Evolutionary conservation across 1,140 invertebrate species (phyloP).

Genomic region (Lerema accius): DNA sequence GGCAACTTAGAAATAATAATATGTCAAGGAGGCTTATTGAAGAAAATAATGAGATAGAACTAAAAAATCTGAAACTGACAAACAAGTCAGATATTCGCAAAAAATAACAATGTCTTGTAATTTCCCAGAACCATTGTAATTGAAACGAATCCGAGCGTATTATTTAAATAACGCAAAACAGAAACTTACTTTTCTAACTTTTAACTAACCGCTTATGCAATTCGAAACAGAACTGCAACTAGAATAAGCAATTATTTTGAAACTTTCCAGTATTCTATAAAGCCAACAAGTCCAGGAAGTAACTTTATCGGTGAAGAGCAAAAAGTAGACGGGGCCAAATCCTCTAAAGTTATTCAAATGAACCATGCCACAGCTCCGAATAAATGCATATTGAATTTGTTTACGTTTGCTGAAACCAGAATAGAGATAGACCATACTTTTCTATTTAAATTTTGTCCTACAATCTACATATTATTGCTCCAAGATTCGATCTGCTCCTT

Average conservation of each 20-base stretch:
- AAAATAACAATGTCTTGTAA: background rate
- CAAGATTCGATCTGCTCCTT: conserved; percentile 23
- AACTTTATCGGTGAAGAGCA: conserved; percentile 36
- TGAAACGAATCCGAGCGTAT: background rate
- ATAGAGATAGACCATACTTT: conserved; percentile 53
- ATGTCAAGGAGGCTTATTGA: background rate
- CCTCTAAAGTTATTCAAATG: conserved; percentile 66
- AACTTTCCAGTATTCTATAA: conserved; percentile 54
- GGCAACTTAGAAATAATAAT: too few species aligned
- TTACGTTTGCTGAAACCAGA: conserved; percentile 56
- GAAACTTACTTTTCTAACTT: conserved; percentile 13
- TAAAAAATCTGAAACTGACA: too few species aligned
- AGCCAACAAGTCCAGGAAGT: conserved; percentile 17
- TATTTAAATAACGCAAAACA: conserved; percentile 6
- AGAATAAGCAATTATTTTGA: conserved; percentile 48
- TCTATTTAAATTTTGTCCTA: conserved; percentile 57
- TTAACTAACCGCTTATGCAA: conserved; percentile 27
- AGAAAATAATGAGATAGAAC: too few species aligned
- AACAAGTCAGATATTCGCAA: background rate
- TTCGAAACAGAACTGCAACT: conserved; percentile 24
- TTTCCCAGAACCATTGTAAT: background rate
- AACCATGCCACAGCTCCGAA: conserved; percentile 53
- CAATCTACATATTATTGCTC: conserved; percentile 61
- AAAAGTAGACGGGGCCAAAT: conserved; percentile 42
- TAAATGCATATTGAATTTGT: conserved; percentile 71